Conservation (phyloP, 2,888 invertebrate genomes). For the Nephrotoma flavescens region DNA sequence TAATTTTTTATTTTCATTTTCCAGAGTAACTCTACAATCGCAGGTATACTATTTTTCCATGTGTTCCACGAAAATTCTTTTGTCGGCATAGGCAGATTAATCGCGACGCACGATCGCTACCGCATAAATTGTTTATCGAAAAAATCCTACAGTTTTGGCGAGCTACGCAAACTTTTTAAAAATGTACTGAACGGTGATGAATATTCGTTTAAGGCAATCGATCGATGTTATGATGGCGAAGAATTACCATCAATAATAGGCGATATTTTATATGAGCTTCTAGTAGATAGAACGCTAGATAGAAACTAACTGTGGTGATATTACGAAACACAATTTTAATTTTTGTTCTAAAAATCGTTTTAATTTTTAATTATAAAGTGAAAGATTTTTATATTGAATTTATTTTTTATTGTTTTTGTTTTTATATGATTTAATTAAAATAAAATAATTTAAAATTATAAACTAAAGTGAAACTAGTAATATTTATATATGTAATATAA, state of each 20-base stretch:
- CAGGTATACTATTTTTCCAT: not conserved
- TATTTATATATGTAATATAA: not conserved
- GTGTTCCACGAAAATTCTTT: not conserved
- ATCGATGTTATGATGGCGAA: not conserved
- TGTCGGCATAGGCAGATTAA: not conserved
- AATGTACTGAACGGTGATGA: not conserved
- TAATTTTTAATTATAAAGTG: not conserved
- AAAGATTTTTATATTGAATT: not conserved
- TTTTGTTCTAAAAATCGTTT: not conserved
- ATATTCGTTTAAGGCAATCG: not conserved
- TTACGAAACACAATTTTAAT: not conserved
- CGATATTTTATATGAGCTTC: not conserved
- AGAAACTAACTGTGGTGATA: not conserved
- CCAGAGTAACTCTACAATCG: not conserved
- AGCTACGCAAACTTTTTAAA: not conserved
- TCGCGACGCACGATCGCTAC: not conserved
- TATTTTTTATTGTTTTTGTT: not conserved
- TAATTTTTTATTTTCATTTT: not conserved
- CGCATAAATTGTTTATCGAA: not conserved
- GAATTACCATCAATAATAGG: not conserved
- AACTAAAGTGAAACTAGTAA: not conserved
- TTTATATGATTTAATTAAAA: not conserved
- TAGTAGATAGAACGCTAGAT: not conserved
- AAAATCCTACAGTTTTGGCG: not conserved
- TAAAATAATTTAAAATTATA: not conserved